phyloP scores from a whole-genome alignment of 2,113 vertebrate species.

The Macaca mulatta region DNA sequence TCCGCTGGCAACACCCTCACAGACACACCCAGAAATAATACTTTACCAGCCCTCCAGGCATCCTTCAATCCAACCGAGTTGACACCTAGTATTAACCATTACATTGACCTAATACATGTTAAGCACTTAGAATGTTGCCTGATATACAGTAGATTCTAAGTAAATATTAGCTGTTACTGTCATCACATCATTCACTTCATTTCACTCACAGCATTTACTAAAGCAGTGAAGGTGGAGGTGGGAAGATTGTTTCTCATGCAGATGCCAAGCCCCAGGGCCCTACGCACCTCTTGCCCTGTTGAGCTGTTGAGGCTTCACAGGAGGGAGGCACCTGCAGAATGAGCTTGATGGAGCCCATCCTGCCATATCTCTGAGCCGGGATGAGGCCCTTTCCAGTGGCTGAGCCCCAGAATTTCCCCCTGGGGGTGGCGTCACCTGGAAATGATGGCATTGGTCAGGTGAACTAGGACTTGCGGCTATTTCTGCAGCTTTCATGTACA shows the following conservation, averaged over 20 bases:
- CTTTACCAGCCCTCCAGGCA: no score
- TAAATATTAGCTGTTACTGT: neutral
- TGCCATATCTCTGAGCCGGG: neutral
- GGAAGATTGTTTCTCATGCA: neutral
- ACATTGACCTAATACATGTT: neutral
- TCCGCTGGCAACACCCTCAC: no score
- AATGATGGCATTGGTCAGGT: neutral
- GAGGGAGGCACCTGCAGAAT: neutral
- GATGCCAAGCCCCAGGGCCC: fast-evolving
- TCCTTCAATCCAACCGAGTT: no score
- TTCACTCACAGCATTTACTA: neutral
- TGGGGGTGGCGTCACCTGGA: neutral
- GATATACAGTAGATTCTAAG: neutral
- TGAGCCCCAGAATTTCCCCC: neutral
- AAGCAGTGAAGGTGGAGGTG: neutral
- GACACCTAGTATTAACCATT: no score
- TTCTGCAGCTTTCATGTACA: neutral
- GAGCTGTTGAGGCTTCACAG: neutral
- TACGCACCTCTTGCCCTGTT: neutral
- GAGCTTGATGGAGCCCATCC: neutral
- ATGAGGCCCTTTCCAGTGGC: neutral
- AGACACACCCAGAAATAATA: no score
- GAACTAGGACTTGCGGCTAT: neutral
- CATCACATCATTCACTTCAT: neutral
- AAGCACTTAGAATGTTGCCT: neutral